phyloP scores from a whole-genome alignment of 1,140 invertebrate genomes.

The Pollicipes pollicipes region DNA sequence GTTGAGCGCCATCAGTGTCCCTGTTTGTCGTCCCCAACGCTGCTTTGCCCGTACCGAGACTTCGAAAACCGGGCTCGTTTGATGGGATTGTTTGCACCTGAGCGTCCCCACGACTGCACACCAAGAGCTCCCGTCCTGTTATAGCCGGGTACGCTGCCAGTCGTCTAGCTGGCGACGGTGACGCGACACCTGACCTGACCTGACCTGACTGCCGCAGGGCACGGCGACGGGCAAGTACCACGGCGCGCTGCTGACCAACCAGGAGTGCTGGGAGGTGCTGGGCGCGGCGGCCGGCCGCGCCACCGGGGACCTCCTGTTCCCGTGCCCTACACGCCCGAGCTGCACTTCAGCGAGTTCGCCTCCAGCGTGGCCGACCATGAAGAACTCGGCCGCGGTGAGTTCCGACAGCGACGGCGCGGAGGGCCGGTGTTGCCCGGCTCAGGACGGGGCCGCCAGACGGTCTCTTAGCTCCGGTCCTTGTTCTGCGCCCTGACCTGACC shows the following conservation, averaged over 20 bases:
- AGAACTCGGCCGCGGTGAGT: slow-evolving; percentile 69
- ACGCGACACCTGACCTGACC: no score
- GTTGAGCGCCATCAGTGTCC: no score
- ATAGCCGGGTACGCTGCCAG: not conserved
- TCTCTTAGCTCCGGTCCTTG: no score
- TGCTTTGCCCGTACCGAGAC: no score
- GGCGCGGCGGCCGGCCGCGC: slow-evolving; percentile 38
- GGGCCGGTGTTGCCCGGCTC: no score
- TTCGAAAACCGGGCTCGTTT: no score
- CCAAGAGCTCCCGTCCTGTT: not conserved
- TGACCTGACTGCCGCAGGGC: slow-evolving; percentile 36
- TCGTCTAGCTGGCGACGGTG: no score
- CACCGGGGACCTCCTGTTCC: slow-evolving; percentile 66
- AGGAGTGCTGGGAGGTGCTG: slow-evolving; percentile 16
- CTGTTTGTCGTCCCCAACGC: no score
- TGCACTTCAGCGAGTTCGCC: slow-evolving; percentile 71
- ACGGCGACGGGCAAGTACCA: slow-evolving; percentile 72
- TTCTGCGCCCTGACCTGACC: no score
- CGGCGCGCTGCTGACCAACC: slow-evolving; percentile 25
- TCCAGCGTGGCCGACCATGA: slow-evolving; percentile 75
- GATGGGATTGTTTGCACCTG: no score
- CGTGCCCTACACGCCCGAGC: slow-evolving; percentile 65
- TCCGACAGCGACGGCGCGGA: slow-evolving; percentile 29
- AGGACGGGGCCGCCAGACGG: no score
- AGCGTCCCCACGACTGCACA: no score